Evolutionary conservation across 1,140 invertebrate species (phyloP), one percentile per base, ranked within the genome.

Genomic region (Drosophila suzukii): DNA sequence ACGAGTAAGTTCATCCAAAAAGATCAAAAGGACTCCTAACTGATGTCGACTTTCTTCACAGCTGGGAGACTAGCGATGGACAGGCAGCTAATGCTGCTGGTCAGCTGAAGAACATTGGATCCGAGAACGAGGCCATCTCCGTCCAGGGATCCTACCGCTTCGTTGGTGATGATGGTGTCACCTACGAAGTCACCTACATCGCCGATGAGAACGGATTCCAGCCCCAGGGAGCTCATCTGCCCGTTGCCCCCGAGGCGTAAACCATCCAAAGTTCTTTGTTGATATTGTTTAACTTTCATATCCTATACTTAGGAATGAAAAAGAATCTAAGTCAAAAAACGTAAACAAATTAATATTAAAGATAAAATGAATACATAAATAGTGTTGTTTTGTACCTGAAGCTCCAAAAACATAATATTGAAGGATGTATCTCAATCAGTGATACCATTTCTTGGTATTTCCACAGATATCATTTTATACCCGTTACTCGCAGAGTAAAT

Each of bases 121-220:
- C 70, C 10, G 91, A 92, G 0, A 4, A 91, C 0, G 91, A 92
- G 43, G 55, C 93, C 3, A 76, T 95, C 8, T 73, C 86, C 4
- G 95, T 95, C 30, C 82, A 90, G 0, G 95, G 95, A 2, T 93
- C 93, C 58, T 95, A 84, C 93, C 84, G 82, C 6, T 95, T 93
- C 92, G 74, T 93, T 3, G 81, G 0, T 20, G 51, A 61, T 34
- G 76, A 91, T 36, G 90, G 90, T 10, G 1, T 17, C 7, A 68
- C 58, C 44, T 78, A 74, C 60, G 34, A 20, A 2, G 54, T 91
- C 39, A 76, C 6, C 44, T 91, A 91, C 46, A 1, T 80, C 20
- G 89, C 89, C 43, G 86, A 90, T 49, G 70, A 86, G 91, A 95
- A 96, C 73, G 96, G 96, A 27, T 97, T 95, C 94, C 95, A 95